These are phyloP conservation scores for Mycetomoellerius zeteki DNA, from an alignment of 1,140 invertebrate species.

Conservation along the genomic window DNA sequence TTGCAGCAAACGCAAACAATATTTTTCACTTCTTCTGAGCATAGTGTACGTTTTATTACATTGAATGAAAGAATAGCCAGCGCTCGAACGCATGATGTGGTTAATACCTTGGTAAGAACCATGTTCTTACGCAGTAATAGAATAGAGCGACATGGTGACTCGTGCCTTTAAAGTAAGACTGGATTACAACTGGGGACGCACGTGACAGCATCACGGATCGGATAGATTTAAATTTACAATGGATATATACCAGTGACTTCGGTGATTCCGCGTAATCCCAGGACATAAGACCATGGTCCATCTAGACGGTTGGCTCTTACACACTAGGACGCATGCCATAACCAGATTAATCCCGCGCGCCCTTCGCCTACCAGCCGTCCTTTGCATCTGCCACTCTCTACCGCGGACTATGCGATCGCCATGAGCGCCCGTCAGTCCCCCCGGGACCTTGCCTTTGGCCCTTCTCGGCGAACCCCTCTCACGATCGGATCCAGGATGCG, in stretches of 20 bases:
- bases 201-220: conserved; percentile 69
- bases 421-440: conserved; percentile 12
- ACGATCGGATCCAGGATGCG: not conserved
- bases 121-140: conserved; percentile 41
- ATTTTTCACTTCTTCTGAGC: not conserved
- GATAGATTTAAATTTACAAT: conserved; percentile 79
- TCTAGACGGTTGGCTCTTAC: conserved; percentile 73
- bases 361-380: conserved; percentile 63
- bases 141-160: conserved; percentile 26
- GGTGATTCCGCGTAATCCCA: conserved; percentile 69
- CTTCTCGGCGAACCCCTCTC: conserved; percentile 21
- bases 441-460: conserved; percentile 7
- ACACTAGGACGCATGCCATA: conserved; percentile 73
- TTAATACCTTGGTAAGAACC: conserved; percentile 30
- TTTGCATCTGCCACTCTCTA: conserved; percentile 68
- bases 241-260: conserved; percentile 72
- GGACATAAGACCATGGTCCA: conserved; percentile 66
- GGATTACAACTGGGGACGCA: conserved; percentile 44
- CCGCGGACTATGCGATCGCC: conserved; percentile 12
- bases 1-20: not conserved
- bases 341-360: conserved; percentile 76
- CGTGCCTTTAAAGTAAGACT: conserved; percentile 11
- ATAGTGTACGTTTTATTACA: not conserved
- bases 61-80: not conserved
- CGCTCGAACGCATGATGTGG: not conserved